These are phyloP conservation scores for Micropterix aruncella DNA, from an alignment of 2,888 invertebrate species.

Conservation along the genomic window DNA sequence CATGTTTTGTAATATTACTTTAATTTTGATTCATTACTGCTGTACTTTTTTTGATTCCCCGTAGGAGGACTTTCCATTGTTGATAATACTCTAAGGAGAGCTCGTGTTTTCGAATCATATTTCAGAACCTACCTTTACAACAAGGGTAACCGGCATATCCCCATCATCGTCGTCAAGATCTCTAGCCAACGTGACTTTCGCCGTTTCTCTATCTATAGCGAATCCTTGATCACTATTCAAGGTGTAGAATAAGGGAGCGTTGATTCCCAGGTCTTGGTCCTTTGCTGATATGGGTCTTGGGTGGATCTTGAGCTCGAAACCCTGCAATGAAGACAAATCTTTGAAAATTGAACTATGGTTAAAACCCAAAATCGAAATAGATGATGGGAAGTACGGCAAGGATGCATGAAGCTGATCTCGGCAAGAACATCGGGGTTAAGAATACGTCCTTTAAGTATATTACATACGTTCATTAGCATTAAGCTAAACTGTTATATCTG, in stretches of 20 bases:
- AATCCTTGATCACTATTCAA: constrained; percentile 54
- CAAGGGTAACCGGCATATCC: constrained; percentile 59
- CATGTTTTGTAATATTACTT: too few species aligned
- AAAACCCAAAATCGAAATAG: background rate
- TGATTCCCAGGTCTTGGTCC: constrained; percentile 72
- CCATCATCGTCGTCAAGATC: constrained; percentile 46
- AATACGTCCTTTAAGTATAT: too few species aligned
- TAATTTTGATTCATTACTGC: too few species aligned
- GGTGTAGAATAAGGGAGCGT: constrained; percentile 56
- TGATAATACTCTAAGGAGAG: too few species aligned
- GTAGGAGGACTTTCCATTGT: too few species aligned
- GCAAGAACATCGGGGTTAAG: too few species aligned
- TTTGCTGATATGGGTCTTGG: constrained; percentile 63
- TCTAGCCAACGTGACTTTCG: constrained; percentile 42
- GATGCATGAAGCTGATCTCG: too few species aligned
- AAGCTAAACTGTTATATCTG: too few species aligned
- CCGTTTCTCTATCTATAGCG: constrained; percentile 47
- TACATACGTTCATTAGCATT: too few species aligned
- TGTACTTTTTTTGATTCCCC: too few species aligned
- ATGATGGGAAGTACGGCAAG: too few species aligned
- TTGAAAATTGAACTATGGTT: background rate
- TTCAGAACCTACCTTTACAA: constrained; percentile 64
- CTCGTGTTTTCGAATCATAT: too few species aligned
- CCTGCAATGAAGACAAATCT: constrained; percentile 23
- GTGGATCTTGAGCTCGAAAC: constrained; percentile 46